Percentiles rank a stretch among this genome's conserved stretches.
Evolutionary conservation across 1,140 invertebrate species (phyloP).

Genomic region (Elysia chlorotica): DNA sequence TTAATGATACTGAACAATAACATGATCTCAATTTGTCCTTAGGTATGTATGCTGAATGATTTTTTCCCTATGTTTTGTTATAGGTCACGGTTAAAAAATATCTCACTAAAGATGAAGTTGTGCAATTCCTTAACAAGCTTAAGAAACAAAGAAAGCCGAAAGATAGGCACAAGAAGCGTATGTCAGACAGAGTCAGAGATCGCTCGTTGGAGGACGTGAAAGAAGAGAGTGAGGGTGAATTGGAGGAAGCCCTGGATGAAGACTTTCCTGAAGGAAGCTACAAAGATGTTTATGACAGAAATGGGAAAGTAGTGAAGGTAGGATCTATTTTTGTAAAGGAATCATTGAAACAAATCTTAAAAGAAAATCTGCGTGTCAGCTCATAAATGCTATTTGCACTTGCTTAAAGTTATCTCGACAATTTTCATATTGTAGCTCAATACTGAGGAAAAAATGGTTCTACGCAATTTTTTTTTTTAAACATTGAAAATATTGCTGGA

Average conservation of each 20-base stretch:
- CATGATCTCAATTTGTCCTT: too few relatives aligned
- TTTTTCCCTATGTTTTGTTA: background rate
- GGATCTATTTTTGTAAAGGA: background rate
- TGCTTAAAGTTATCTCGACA: too few relatives aligned
- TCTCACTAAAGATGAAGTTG: slow-evolving; percentile 7
- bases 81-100: slow-evolving; percentile 19
- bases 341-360: too few relatives aligned
- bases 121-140: slow-evolving; percentile 28
- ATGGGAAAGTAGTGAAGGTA: slow-evolving; percentile 28
- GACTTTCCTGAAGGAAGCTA: slow-evolving; percentile 8
- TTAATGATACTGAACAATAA: too few relatives aligned
- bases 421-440: too few relatives aligned
- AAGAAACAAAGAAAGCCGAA: slow-evolving; percentile 25
- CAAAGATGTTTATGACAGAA: slow-evolving; percentile 23
- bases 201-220: slow-evolving; percentile 1
- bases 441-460: too few relatives aligned
- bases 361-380: too few relatives aligned
- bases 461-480: too few relatives aligned
- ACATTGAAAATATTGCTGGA: too few relatives aligned
- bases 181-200: slow-evolving; percentile 20
- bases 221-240: slow-evolving; percentile 1
- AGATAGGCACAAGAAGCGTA: slow-evolving; percentile 12
- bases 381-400: too few relatives aligned
- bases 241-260: slow-evolving; percentile 19
- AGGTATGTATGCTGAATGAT: background rate